Percentiles rank a stretch among this genome's conserved stretches.
Evolutionary conservation across 2,888 invertebrate genomes (phyloP).

Genomic region (Lutraria lutraria): DNA sequence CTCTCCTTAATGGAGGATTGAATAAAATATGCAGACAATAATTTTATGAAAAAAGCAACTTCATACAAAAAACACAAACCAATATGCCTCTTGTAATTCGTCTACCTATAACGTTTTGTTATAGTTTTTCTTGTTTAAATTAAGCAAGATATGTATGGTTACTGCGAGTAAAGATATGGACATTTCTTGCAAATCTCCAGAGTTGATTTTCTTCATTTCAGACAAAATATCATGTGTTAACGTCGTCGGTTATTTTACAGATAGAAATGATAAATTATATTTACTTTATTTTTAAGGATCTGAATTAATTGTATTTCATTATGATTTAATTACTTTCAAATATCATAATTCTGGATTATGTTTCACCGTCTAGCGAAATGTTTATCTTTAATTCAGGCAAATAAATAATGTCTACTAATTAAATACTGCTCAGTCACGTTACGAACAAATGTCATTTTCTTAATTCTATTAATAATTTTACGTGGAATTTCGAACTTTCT

Average conservation of each 20-base stretch:
- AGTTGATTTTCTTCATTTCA: not conserved
- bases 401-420: too few species aligned
- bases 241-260: conserved; percentile 3
- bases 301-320: not conserved
- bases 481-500: too few species aligned
- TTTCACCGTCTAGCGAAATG: not conserved
- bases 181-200: not conserved
- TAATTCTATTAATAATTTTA: not conserved
- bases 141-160: too few species aligned
- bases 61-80: too few species aligned
- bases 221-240: not conserved
- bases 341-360: not conserved
- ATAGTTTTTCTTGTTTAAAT: too few species aligned
- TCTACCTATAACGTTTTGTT: too few species aligned
- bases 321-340: not conserved
- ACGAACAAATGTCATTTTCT: not conserved
- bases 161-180: too few species aligned
- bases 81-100: too few species aligned
- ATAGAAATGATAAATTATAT: not conserved
- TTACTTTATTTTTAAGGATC: not conserved
- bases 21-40: too few species aligned
- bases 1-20: too few species aligned
- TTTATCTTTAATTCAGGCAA: not conserved
- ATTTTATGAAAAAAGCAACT: too few species aligned
- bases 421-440: not conserved